Conservation (phyloP, 1,140 invertebrate genomes). For the Ectropis grisescens region DNA sequence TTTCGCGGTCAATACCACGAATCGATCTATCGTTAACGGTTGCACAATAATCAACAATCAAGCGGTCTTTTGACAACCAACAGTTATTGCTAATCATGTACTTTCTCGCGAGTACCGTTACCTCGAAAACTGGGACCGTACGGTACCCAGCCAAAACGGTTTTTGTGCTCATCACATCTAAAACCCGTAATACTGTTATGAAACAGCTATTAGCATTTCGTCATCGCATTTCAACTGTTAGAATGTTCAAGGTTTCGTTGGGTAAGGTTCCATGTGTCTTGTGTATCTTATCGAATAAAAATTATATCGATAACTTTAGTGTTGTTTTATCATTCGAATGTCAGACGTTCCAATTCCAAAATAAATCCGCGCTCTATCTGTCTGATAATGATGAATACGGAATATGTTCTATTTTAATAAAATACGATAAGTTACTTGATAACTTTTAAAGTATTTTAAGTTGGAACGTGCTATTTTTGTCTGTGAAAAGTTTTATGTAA, state of each 20-base stretch:
- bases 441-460: no score
- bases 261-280: background rate
- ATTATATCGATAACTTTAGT: background rate
- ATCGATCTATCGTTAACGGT: constrained; percentile 11
- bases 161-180: constrained; percentile 41
- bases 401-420: no score
- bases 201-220: constrained; percentile 49
- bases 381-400: no score
- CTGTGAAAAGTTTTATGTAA: no score
- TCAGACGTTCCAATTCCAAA: no score
- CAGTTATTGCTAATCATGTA: constrained; percentile 60
- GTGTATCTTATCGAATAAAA: background rate
- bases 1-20: constrained; percentile 10
- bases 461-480: no score
- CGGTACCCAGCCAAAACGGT: constrained; percentile 50
- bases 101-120: constrained; percentile 53
- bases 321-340: no score
- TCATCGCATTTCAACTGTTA: constrained; percentile 38
- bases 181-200: constrained; percentile 62
- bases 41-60: constrained; percentile 14
- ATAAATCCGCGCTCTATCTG: no score
- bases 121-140: constrained; percentile 56
- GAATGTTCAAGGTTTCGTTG: no score
- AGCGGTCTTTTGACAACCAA: constrained; percentile 17
- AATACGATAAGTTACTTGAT: no score